Evolutionary conservation across 2,888 invertebrate species (phyloP).

Genomic region (Petrolisthes manimaculis): DNA sequence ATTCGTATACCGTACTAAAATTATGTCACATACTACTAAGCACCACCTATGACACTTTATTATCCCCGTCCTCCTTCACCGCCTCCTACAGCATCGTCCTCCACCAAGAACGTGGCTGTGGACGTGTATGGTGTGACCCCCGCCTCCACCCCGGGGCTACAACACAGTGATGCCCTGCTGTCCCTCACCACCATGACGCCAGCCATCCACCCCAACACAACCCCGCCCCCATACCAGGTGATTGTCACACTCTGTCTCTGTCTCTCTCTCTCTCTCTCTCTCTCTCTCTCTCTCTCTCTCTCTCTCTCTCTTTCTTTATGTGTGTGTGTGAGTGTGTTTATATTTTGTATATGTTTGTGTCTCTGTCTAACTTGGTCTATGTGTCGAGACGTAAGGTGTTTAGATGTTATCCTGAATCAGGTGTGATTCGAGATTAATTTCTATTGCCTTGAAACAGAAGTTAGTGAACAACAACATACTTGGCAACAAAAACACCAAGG

Average conservation of each 20-base stretch:
- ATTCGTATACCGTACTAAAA: no score
- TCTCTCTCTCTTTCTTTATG: no score
- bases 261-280: conserved; percentile 15
- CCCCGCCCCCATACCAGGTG: conserved; percentile 41
- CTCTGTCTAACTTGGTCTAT: no score
- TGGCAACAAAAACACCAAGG: no score
- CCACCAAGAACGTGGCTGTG: conserved; percentile 46
- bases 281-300: conserved; percentile 2
- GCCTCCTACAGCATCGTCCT: conserved; percentile 35
- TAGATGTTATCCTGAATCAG: no score
- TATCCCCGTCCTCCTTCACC: neutral
- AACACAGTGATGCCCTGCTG: conserved; percentile 35
- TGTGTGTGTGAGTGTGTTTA: no score
- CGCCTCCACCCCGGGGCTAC: conserved; percentile 42
- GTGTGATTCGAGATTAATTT: no score
- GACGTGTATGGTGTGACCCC: conserved; percentile 52
- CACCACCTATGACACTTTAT: neutral
- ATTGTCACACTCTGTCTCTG: neutral
- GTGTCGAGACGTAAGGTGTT: no score
- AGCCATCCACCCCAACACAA: conserved; percentile 5
- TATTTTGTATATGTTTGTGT: no score
- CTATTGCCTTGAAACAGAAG: no score
- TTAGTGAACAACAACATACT: no score
- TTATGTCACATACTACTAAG: neutral
- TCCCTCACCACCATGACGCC: conserved; percentile 53